phyloP scores from a whole-genome alignment of 2,113 vertebrate species.

The Alethe diademata region DNA sequence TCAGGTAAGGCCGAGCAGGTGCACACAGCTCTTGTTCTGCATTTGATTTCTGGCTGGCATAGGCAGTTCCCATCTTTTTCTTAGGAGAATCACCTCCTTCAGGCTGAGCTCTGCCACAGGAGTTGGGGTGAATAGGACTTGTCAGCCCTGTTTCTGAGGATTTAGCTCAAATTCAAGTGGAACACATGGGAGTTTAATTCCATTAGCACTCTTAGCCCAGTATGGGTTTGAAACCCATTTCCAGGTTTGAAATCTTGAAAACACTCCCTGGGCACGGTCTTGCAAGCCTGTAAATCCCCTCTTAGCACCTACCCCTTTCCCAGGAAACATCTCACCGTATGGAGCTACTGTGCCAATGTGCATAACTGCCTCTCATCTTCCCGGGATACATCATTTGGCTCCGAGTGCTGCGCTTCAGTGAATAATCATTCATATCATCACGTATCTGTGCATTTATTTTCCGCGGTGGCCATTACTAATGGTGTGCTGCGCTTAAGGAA shows the following conservation, averaged over 20 bases:
- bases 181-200: neutral
- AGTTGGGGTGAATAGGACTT: neutral
- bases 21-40: neutral
- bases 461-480: neutral
- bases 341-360: neutral
- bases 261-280: neutral
- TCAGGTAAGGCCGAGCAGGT: rapidly evolving
- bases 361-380: neutral
- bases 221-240: neutral
- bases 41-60: neutral
- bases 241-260: neutral
- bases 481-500: neutral
- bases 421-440: neutral
- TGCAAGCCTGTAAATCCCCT: neutral
- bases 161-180: neutral
- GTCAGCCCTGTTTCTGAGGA: neutral
- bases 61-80: neutral
- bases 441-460: neutral
- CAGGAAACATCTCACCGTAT: neutral
- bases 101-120: neutral
- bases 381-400: neutral
- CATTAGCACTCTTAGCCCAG: neutral
- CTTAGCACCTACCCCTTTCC: neutral
- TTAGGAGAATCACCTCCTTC: neutral
- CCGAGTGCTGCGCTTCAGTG: neutral